A percentile compares a stretch with the other conserved stretches of the same genome.
These are phyloP conservation scores for Sitobion miscanthi DNA, from an alignment of 1,140 invertebrate genomes.

Conservation along the genomic window DNA sequence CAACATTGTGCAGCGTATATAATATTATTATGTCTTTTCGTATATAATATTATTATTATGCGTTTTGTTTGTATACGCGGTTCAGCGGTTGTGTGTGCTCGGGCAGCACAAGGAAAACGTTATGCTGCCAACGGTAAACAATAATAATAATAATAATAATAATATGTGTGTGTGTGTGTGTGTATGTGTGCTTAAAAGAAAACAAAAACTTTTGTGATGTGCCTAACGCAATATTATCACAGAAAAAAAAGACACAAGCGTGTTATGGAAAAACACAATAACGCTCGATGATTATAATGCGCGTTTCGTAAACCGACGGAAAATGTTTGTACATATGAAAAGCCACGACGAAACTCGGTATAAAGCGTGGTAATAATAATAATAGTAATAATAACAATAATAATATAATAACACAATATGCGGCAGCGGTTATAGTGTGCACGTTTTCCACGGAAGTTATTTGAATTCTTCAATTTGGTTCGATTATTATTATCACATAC, in stretches of 20 bases:
- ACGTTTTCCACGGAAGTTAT: neutral
- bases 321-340: neutral
- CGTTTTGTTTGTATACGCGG: neutral
- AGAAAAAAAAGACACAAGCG: neutral
- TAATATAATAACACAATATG: neutral
- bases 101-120: neutral
- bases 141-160: neutral
- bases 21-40: neutral
- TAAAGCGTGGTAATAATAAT: neutral
- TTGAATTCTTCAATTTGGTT: neutral
- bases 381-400: neutral
- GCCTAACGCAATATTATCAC: neutral
- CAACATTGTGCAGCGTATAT: neutral
- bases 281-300: neutral
- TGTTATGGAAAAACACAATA: neutral
- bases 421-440: neutral
- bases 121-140: neutral
- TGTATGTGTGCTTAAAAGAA: neutral
- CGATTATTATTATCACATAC: neutral
- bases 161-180: neutral
- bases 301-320: neutral
- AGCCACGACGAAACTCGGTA: neutral
- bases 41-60: neutral
- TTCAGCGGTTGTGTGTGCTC: neutral
- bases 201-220: constrained; percentile 14